Percentiles rank a stretch among this genome's conserved stretches.
Conservation (phyloP, 2,888 invertebrate genomes). For the Noctua comes region DNA sequence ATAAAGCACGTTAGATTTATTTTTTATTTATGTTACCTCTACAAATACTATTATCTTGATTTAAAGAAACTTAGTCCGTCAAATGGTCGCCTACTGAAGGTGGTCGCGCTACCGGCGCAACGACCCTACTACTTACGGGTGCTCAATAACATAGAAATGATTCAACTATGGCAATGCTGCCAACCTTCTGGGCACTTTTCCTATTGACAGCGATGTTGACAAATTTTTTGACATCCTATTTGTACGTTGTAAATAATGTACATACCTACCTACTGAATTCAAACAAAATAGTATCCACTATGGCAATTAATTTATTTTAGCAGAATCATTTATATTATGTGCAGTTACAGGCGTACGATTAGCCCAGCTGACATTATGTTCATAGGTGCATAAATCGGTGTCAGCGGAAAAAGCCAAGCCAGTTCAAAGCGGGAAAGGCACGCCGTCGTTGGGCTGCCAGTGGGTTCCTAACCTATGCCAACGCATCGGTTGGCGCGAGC, state of each 20-base stretch:
- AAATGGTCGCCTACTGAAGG: no score
- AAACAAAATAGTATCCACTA: no score
- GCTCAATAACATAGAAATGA: neutral
- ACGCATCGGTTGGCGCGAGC: slow-evolving; percentile 50
- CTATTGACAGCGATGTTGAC: no score
- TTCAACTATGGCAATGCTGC: neutral
- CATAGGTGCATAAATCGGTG: slow-evolving; percentile 61
- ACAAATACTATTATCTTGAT: no score
- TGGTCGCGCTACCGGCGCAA: no score
- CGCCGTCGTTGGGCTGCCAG: slow-evolving; percentile 63
- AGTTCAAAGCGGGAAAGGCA: slow-evolving; percentile 66
- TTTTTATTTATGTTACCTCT: no score
- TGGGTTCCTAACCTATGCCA: slow-evolving; percentile 72
- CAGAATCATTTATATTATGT: neutral
- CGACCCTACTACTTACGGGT: neutral
- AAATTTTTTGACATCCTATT: no score
- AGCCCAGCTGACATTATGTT: slow-evolving; percentile 32
- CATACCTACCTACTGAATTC: no score
- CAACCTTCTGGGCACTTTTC: no score
- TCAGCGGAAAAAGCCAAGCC: slow-evolving; percentile 65
- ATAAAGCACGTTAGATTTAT: no score
- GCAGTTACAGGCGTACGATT: neutral
- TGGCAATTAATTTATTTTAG: slow-evolving; percentile 1
- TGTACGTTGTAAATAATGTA: no score
- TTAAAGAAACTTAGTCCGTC: no score